A percentile compares a stretch with the other conserved stretches of the same genome.
phyloP scores from a whole-genome alignment of 2,888 invertebrate species.

The Agrochola litura region DNA sequence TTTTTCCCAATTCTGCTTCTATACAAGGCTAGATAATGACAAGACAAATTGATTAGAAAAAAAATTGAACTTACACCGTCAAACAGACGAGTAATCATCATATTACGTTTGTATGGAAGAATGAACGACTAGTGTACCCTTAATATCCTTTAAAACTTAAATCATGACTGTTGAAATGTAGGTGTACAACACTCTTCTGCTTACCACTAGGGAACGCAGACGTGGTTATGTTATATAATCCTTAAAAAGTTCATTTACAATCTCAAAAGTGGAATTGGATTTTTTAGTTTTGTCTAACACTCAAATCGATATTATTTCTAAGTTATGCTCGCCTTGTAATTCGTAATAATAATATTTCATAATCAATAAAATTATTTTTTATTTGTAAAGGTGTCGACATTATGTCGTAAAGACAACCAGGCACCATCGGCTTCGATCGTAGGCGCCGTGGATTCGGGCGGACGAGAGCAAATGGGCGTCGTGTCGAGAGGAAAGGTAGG shows the following conservation, averaged over 20 bases:
- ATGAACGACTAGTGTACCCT: too few species aligned
- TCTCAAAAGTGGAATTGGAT: neutral
- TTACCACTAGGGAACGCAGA: neutral
- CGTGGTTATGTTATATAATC: neutral
- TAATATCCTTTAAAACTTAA: neutral
- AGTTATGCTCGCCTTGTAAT: neutral
- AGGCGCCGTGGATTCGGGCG: slow-evolving; percentile 89
- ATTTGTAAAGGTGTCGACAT: slow-evolving; percentile 81
- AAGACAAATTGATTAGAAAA: too few species aligned
- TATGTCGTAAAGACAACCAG: slow-evolving; percentile 84
- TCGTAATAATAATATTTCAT: neutral
- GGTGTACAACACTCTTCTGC: neutral
- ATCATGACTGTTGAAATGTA: neutral
- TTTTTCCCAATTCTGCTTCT: too few species aligned
- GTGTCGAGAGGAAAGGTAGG: slow-evolving; percentile 82
- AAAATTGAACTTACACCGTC: too few species aligned
- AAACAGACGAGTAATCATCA: too few species aligned
- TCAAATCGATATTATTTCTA: neutral
- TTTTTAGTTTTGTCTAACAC: neutral
- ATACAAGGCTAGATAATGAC: too few species aligned
- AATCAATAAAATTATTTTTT: neutral
- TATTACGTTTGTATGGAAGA: too few species aligned
- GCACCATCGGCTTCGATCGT: slow-evolving; percentile 84
- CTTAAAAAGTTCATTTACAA: neutral
- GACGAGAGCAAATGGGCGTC: slow-evolving; percentile 84